Evolutionary conservation across 2,888 invertebrate genomes (phyloP), one percentile per base, ranked within the genome.

Genomic region (Cheilosia urbana): DNA sequence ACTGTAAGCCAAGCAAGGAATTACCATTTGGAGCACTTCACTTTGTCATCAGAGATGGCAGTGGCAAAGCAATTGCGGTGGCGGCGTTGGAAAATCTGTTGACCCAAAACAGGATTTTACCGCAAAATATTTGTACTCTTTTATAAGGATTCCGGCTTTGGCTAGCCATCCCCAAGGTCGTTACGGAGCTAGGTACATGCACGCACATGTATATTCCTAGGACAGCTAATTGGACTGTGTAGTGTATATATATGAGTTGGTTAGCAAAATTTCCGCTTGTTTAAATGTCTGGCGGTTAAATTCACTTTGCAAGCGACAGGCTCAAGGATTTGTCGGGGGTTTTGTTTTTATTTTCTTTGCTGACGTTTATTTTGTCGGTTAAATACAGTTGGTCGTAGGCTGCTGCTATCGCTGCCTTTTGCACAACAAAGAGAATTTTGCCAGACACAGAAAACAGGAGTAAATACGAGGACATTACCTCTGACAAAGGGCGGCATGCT

Each of bases 1-100:
- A 69, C 55, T 37, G 69, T 34, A 78, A 78, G 51, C 77, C 63
- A 71, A 78, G 78, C 78, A 63, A 55, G 34, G 40, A 71, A 79
- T 71, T 63, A 72, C 71, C 63, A 79, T 72, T 78, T 65, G 65
- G 58, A 65, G 63, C 57, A 79, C 49, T 69, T 53, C 62, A 60
- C 68, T 62, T 68, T 77, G 53, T 45, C 17, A 60, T 42, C 60
- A 47, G 47, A 62, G 45, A 55, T 37, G 68, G 53, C 30, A 27
- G 40, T 60, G 42, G 40, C 9, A 47, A 21, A 30, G 40, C 34
- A 4, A 37, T 47, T 53, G 68, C 60, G 27, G 27, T 27, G 6
- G 6, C 1, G 27, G 58, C 40, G 62, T 53, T 17, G 9, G 9
- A 55, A 60, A 69, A 55, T 65, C 53, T 72, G 49, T 65, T 78